These are phyloP conservation scores for Philotrypesis tridentata DNA, from an alignment of 1,140 invertebrate genomes.

Conservation along the genomic window DNA sequence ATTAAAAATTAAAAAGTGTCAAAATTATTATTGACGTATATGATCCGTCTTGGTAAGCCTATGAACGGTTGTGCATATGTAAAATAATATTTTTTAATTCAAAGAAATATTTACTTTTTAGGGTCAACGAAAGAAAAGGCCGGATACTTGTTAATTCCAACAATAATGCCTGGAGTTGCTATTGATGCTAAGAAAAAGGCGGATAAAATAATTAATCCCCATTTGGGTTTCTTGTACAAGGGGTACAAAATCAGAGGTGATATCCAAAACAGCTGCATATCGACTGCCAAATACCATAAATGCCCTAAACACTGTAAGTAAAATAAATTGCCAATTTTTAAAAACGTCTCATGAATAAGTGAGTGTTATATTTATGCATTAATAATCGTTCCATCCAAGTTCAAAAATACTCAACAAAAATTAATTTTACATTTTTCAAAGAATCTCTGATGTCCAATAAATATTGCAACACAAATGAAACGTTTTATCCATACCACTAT, in stretches of 20 bases:
- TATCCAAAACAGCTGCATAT: slow-evolving; percentile 67
- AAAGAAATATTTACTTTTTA: not conserved
- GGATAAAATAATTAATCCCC: slow-evolving; percentile 48
- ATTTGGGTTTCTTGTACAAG: slow-evolving; percentile 53
- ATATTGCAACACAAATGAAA: too few species aligned
- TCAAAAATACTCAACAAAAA: too few species aligned
- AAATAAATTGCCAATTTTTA: not conserved
- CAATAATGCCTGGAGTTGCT: not conserved
- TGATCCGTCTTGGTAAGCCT: too few species aligned
- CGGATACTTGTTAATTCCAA: slow-evolving; percentile 14
- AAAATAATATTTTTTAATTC: not conserved
- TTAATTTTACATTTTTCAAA: too few species aligned
- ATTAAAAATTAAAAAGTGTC: not conserved
- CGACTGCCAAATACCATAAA: slow-evolving; percentile 68
- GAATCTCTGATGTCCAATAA: too few species aligned
- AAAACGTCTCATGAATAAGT: too few species aligned
- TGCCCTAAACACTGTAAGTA: slow-evolving; percentile 63
- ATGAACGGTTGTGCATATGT: too few species aligned
- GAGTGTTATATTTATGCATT: too few species aligned
- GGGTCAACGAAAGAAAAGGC: not conserved
- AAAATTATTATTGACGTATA: too few species aligned
- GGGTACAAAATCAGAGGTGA: slow-evolving; percentile 65
- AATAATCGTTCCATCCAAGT: too few species aligned
- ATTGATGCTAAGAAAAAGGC: slow-evolving; percentile 44
- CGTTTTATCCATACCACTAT: too few species aligned